A percentile compares a stretch with the other conserved stretches of the same genome.
These are phyloP conservation scores for Oryctes rhinoceros DNA, from an alignment of 1,140 invertebrate species.

Conservation along the genomic window DNA sequence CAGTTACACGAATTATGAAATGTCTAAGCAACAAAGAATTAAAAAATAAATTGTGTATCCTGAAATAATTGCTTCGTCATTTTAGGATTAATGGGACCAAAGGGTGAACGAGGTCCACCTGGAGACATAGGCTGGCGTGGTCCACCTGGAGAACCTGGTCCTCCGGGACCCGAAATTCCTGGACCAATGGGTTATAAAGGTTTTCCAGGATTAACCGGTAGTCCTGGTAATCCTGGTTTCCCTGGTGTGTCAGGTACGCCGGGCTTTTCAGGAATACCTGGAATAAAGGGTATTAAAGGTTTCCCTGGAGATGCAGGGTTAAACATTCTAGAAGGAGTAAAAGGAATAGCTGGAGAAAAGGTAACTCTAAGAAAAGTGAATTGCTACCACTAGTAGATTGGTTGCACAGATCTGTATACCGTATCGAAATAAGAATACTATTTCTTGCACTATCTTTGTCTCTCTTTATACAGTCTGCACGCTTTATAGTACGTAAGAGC, in stretches of 20 bases:
- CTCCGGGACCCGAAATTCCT: constrained; percentile 67
- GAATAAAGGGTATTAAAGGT: constrained; percentile 68
- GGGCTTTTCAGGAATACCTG: constrained; percentile 65
- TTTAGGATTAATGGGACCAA: constrained; percentile 65
- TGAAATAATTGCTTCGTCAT: not conserved
- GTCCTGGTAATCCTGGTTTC: constrained; percentile 69
- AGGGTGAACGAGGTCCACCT: constrained; percentile 66
- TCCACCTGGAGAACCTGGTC: constrained; percentile 67
- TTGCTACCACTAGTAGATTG: too few species aligned
- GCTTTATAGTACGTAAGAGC: too few species aligned
- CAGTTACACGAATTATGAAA: too few species aligned
- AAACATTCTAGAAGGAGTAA: constrained; percentile 57
- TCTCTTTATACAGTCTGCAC: too few species aligned
- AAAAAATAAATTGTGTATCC: too few species aligned
- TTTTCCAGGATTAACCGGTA: constrained; percentile 66
- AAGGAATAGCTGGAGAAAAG: constrained; percentile 67
- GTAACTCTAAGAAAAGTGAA: constrained; percentile 51
- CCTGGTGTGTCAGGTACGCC: constrained; percentile 69
- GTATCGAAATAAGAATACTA: too few species aligned
- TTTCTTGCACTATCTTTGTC: too few species aligned
- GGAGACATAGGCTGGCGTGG: constrained; percentile 75
- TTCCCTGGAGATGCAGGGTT: constrained; percentile 63
- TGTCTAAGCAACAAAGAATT: too few species aligned
- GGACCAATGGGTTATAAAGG: constrained; percentile 73
- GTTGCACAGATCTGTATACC: too few species aligned